A percentile compares a stretch with the other conserved stretches of the same genome.
phyloP scores from a whole-genome alignment of 2,113 vertebrate genomes.

The Sisor rabdophorus region DNA sequence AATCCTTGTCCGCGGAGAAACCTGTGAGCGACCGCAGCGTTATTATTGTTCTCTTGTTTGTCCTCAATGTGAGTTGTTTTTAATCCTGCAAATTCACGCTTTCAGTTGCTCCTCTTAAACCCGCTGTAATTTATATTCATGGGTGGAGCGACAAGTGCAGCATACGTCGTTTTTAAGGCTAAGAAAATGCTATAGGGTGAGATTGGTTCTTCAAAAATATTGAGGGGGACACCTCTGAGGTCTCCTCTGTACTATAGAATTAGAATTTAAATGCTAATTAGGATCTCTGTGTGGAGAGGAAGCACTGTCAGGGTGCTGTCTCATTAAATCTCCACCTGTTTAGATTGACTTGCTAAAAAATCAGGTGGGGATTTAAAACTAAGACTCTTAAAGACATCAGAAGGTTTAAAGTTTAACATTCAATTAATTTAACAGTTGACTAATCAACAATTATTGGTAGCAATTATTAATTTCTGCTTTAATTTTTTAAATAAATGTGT shows the following conservation, averaged over 20 bases:
- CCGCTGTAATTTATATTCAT: conserved; percentile 14
- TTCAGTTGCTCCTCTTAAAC: neutral
- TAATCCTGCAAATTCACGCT: neutral
- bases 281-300: conserved; percentile 50
- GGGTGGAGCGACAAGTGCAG: conserved; percentile 11
- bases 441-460: too few species aligned
- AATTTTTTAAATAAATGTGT: too few species aligned
- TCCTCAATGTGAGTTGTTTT: neutral
- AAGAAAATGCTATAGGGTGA: neutral
- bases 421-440: too few species aligned
- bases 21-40: neutral
- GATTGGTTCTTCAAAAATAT: conserved; percentile 33
- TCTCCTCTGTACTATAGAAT: conserved; percentile 54
- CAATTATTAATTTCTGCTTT: too few species aligned
- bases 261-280: conserved; percentile 51
- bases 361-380: conserved; percentile 50
- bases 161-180: neutral
- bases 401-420: neutral
- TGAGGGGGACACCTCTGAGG: conserved; percentile 21
- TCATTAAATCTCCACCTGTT: conserved; percentile 62
- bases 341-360: conserved; percentile 53
- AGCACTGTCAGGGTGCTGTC: conserved; percentile 52
- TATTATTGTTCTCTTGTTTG: neutral
- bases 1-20: too few species aligned
- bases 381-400: neutral